Evolutionary conservation across 2,113 vertebrate genomes (phyloP).

Genomic region (Zosterops hypoxanthus): DNA sequence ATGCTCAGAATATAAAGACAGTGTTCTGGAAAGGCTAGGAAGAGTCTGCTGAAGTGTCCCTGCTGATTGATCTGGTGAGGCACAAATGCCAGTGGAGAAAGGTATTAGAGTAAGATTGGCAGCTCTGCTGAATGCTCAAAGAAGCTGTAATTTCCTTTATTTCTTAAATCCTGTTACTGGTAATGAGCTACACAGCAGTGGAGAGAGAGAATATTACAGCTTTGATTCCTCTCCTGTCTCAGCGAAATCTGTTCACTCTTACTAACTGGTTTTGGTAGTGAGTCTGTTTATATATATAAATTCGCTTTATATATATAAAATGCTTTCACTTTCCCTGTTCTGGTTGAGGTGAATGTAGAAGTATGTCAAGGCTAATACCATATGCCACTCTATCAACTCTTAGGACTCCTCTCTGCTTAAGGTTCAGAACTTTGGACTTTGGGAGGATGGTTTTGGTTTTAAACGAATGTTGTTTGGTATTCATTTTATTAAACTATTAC

Average conservation of each 20-base stretch:
- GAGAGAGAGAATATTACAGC: not conserved
- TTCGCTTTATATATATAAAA: slow-evolving; percentile 77
- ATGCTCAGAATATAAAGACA: slow-evolving; percentile 64
- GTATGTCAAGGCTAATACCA: slow-evolving; percentile 68
- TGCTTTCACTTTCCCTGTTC: slow-evolving; percentile 74
- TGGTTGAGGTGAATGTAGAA: slow-evolving; percentile 78
- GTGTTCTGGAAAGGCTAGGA: slow-evolving; percentile 38
- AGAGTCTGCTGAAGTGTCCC: slow-evolving; percentile 58
- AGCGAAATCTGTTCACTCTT: slow-evolving; percentile 62
- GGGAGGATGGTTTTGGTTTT: slow-evolving; percentile 57
- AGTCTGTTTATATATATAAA: slow-evolving; percentile 75
- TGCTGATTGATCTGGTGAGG: slow-evolving; percentile 45
- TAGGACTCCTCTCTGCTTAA: slow-evolving; percentile 59
- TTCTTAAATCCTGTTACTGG: slow-evolving; percentile 14
- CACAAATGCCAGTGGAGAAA: slow-evolving; percentile 37
- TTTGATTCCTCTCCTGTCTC: slow-evolving; percentile 23
- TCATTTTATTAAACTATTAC: slow-evolving; percentile 58
- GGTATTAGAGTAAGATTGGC: slow-evolving; percentile 36
- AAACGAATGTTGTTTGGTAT: slow-evolving; percentile 70
- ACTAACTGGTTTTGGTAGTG: slow-evolving; percentile 71
- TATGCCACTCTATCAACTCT: slow-evolving; percentile 62
- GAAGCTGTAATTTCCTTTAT: slow-evolving; percentile 33
- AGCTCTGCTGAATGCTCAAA: slow-evolving; percentile 31
- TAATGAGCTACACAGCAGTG: slow-evolving; percentile 4
- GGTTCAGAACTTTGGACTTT: slow-evolving; percentile 56